phyloP scores from a whole-genome alignment of 2,113 vertebrate species.

The Cathartes aura region DNA sequence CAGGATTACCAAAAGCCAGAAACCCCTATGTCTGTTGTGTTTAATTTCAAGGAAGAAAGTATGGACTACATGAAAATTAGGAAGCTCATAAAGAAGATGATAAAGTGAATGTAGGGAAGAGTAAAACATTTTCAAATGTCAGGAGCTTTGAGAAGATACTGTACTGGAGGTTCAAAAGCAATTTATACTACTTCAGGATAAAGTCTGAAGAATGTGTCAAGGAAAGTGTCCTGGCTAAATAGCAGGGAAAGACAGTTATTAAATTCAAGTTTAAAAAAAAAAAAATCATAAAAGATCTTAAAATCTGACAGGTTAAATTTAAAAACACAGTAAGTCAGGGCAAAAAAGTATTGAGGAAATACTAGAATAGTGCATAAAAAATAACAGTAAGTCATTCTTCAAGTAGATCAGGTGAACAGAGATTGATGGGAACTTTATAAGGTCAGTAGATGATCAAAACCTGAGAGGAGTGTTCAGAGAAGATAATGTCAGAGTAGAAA shows the following conservation, averaged over 20 bases:
- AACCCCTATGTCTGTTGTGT: fast-evolving
- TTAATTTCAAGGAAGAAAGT: not conserved
- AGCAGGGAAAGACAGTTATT: not conserved
- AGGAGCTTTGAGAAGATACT: not conserved
- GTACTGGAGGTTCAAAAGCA: not conserved
- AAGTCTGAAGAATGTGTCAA: not conserved
- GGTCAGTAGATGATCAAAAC: not conserved
- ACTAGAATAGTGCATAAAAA: not conserved
- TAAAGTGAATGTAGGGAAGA: not conserved
- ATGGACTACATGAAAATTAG: not conserved
- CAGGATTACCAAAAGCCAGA: not conserved
- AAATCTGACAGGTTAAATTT: not conserved
- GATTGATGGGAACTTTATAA: not conserved
- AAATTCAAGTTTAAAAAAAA: not conserved
- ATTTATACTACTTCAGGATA: not conserved
- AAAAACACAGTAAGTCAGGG: not conserved
- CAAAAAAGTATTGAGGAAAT: not conserved
- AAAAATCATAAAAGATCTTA: not conserved
- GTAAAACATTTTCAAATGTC: not conserved
- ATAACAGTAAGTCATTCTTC: not conserved
- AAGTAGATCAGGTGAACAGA: not conserved
- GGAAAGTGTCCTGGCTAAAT: not conserved
- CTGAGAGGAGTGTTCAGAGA: not conserved
- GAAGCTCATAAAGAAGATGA: not conserved
- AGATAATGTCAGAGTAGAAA: not conserved